A percentile compares a stretch with the other conserved stretches of the same genome.
These are phyloP conservation scores for Salmo trutta DNA, from an alignment of 2,797 vertebrate genomes.

Conservation along the genomic window DNA sequence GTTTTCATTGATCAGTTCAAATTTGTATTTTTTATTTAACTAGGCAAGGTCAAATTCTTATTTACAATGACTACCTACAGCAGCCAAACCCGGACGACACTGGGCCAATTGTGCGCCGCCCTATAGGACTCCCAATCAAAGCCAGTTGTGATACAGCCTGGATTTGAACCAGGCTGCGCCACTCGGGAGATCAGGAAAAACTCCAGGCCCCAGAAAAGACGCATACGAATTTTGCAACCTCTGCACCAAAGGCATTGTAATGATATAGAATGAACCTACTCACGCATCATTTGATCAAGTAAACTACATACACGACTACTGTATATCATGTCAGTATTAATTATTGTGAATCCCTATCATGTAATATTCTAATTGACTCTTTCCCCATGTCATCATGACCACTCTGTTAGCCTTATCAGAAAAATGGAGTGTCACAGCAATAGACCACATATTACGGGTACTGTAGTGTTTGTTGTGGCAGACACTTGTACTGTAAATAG, in stretches of 20 bases:
- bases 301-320: slow-evolving; percentile 24
- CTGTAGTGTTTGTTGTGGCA: not conserved
- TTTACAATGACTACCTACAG: too few species aligned
- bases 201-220: too few species aligned
- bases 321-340: not conserved
- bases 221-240: too few species aligned
- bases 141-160: too few species aligned
- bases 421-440: not conserved
- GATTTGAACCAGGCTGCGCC: too few species aligned
- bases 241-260: not conserved
- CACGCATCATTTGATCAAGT: slow-evolving; percentile 26
- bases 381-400: not conserved
- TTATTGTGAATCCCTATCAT: not conserved
- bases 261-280: not conserved
- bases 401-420: not conserved
- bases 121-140: too few species aligned
- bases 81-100: too few species aligned
- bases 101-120: too few species aligned
- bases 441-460: not conserved
- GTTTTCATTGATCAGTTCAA: too few species aligned
- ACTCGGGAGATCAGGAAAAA: too few species aligned
- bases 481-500: not conserved
- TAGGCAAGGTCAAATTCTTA: too few species aligned
- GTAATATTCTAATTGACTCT: not conserved
- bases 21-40: too few species aligned